Evolutionary conservation across 1,140 invertebrate species (phyloP).

Genomic region (Zelostemma sp.): DNA sequence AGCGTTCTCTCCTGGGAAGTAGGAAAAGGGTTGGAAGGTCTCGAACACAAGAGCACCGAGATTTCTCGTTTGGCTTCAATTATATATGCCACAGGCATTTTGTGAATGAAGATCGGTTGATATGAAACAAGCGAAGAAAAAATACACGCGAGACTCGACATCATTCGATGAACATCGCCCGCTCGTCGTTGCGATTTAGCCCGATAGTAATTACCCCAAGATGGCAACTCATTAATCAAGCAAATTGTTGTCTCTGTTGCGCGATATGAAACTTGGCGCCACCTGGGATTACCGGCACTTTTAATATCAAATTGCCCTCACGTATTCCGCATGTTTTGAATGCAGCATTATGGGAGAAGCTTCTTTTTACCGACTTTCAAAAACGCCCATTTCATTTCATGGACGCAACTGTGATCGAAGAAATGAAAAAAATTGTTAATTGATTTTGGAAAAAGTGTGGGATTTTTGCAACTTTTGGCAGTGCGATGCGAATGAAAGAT

Average conservation of each 20-base stretch:
- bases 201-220: constrained; percentile 21
- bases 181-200: constrained; percentile 20
- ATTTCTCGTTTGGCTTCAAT: constrained; percentile 36
- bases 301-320: too few species aligned
- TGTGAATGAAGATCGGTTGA: constrained; percentile 37
- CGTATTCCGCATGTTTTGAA: too few species aligned
- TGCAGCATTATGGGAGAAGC: too few species aligned
- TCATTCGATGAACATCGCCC: constrained; percentile 28
- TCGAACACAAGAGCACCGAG: constrained; percentile 26
- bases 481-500: too few species aligned
- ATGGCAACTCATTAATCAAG: constrained; percentile 30
- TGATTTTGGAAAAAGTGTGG: too few species aligned
- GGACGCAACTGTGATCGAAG: too few species aligned
- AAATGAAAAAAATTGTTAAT: too few species aligned
- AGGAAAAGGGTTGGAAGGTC: constrained; percentile 29
- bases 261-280: neutral
- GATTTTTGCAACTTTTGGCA: too few species aligned
- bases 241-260: constrained; percentile 26
- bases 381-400: neutral
- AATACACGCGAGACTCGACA: constrained; percentile 14
- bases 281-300: too few species aligned
- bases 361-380: too few species aligned
- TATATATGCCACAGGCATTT: constrained; percentile 42
- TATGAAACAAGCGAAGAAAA: constrained; percentile 14
- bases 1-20: constrained; percentile 34